These are phyloP conservation scores for Gorsachius magnificus DNA, from an alignment of 2,797 vertebrate genomes.

Conservation along the genomic window DNA sequence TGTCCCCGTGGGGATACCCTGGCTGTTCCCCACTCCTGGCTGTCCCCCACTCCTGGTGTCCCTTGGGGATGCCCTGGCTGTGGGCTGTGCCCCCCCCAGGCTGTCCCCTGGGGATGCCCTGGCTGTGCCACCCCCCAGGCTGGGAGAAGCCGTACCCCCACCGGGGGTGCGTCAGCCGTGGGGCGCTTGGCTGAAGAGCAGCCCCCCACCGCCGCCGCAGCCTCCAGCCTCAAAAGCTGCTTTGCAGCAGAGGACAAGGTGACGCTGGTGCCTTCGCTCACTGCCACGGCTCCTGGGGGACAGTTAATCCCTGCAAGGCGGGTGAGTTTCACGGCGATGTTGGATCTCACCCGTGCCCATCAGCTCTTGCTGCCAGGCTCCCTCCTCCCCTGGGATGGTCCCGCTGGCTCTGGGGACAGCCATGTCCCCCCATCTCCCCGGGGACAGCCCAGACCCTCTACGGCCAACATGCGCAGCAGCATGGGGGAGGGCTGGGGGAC, in stretches of 20 bases:
- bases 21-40: background rate
- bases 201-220: background rate
- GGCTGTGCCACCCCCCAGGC: background rate
- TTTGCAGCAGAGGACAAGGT: background rate
- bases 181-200: background rate
- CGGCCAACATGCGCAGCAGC: rapidly evolving
- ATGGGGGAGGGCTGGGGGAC: rapidly evolving
- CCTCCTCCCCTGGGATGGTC: background rate
- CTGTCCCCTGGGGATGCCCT: background rate
- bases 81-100: background rate
- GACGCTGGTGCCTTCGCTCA: background rate
- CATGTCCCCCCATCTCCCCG: background rate
- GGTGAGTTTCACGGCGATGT: background rate
- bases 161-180: background rate
- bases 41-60: no score
- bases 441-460: background rate
- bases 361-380: background rate
- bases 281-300: background rate
- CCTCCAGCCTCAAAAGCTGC: background rate
- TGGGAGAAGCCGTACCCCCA: background rate
- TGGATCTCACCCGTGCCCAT: background rate
- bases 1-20: background rate
- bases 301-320: background rate
- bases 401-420: background rate
- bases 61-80: background rate